phyloP scores from a whole-genome alignment of 2,888 invertebrate species.

The Cremastinae sp. region DNA sequence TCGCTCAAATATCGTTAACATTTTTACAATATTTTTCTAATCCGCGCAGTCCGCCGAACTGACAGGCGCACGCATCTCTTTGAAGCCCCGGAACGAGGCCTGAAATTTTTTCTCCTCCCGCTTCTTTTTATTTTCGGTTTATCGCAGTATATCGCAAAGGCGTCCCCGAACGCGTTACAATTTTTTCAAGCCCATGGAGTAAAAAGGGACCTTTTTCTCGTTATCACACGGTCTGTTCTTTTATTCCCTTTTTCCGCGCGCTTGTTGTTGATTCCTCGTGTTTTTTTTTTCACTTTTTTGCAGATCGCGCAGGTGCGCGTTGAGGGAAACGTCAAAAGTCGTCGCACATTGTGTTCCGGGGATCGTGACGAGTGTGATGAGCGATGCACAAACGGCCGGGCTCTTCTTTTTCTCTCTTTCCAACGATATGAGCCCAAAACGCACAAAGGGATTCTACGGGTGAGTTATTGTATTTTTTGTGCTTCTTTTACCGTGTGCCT shows the following conservation, averaged over 20 bases:
- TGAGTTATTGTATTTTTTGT: slow-evolving; percentile 7
- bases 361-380: slow-evolving; percentile 31
- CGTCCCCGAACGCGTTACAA: slow-evolving; percentile 38
- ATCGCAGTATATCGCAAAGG: slow-evolving; percentile 23
- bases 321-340: slow-evolving; percentile 20
- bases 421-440: background rate
- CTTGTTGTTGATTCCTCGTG: background rate
- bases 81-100: slow-evolving; percentile 53
- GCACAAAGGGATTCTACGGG: slow-evolving; percentile 18
- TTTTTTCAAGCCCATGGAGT: slow-evolving; percentile 39
- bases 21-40: slow-evolving; percentile 24
- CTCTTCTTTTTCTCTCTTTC: slow-evolving; percentile 5
- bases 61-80: slow-evolving; percentile 51
- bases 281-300: slow-evolving; percentile 4
- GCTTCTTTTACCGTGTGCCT: no score
- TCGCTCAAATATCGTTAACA: slow-evolving; percentile 18
- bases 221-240: slow-evolving; percentile 43
- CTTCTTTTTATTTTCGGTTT: slow-evolving; percentile 28
- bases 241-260: slow-evolving; percentile 25
- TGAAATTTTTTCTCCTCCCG: slow-evolving; percentile 23
- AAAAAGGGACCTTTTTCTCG: slow-evolving; percentile 34
- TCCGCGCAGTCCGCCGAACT: slow-evolving; percentile 41
- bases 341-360: slow-evolving; percentile 1
- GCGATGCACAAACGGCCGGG: slow-evolving; percentile 32
- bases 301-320: background rate